Evolutionary conservation across 2,113 vertebrate species (phyloP), one percentile per base, ranked within the genome.

Genomic region (Riparia riparia): DNA sequence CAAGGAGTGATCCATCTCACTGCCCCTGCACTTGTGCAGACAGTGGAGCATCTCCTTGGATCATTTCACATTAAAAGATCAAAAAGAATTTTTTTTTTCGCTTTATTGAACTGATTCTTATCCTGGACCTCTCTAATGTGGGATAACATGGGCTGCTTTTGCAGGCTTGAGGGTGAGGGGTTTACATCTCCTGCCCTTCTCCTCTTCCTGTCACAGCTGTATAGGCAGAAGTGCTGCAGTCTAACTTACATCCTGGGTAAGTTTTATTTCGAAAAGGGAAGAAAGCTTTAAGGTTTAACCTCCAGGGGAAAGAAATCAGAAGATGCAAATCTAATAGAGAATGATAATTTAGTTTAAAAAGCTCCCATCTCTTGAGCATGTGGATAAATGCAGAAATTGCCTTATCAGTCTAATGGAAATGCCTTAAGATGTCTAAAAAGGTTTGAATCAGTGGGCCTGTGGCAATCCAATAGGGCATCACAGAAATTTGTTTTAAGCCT

Each of bases 271-370:
- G 13, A n/a, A 47, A 79, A 72, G 10, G 20, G 22, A 61, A 58
- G 37, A 58, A 63, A 70, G 39, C 5, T n/a, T 66, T 18, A 34
- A 12, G 17, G 28, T 61, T 86, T 69, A 17, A 56, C 39, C 18
- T 69, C n/a, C 17, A 31, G 3, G 7, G 28, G 41, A 47, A 32
- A 53, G 31, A 76, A 86, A 73, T 45, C 28, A 9, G 31, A 53
- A 82, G 17, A 51, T 47, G 49, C 11, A 49, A 71, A 72, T 69
- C 9, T 61, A 51, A 79, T 21, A 61, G 2, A 2, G 21, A 66
- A 32, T 0, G 0, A 83, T 65, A 4, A 7, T 45, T 86, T 72
- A 0, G 2, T 26, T 80, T 32, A 57, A 45, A 80, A 69, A 37
- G 45, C 21, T 70, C 32, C 19, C 32, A 8, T 34, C 24, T 57